A percentile compares a stretch with the other conserved stretches of the same genome.
Conservation (phyloP, 1,140 invertebrate species). For the Zaprionus camerounensis region DNA sequence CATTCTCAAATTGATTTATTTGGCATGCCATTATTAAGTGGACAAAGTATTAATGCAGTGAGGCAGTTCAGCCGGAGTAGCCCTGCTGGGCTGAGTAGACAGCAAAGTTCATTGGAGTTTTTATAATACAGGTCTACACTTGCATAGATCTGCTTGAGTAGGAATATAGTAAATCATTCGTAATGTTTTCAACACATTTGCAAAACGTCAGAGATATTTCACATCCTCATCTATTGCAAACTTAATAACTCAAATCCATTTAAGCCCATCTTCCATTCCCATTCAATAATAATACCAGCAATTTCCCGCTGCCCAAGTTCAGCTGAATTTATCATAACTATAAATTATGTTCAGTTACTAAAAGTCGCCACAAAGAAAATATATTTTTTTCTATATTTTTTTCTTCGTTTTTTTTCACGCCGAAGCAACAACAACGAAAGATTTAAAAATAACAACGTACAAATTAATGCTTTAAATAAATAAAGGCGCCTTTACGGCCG, state of each 20-base stretch:
- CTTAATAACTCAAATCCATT: conserved; percentile 12
- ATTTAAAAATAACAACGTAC: conserved; percentile 76
- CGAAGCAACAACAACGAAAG: conserved; percentile 12
- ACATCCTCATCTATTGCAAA: not conserved
- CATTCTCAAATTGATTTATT: conserved; percentile 71
- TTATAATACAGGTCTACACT: not conserved
- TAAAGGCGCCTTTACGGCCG: conserved; percentile 48
- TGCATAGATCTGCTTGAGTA: not conserved
- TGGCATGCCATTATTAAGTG: conserved; percentile 52
- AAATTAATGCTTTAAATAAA: conserved; percentile 83
- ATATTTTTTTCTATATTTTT: conserved; percentile 56
- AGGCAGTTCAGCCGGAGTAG: not conserved
- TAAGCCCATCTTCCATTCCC: conserved; percentile 16
- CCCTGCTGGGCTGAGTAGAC: not conserved
- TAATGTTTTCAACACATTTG: conserved; percentile 11
- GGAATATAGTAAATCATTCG: not conserved
- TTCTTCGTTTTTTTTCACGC: conserved; percentile 14
- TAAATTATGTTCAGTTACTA: conserved; percentile 80
- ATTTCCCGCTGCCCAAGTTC: conserved; percentile 55
- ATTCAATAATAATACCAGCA: conserved; percentile 25
- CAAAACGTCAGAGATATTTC: not conserved
- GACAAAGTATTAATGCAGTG: conserved; percentile 48
- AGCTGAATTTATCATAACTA: conserved; percentile 72
- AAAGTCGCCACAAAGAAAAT: conserved; percentile 59
- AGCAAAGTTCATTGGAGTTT: conserved; percentile 29